Evolutionary conservation across 2,113 vertebrate species (phyloP), one percentile per base, ranked within the genome.

Genomic region (Pipa parva): DNA sequence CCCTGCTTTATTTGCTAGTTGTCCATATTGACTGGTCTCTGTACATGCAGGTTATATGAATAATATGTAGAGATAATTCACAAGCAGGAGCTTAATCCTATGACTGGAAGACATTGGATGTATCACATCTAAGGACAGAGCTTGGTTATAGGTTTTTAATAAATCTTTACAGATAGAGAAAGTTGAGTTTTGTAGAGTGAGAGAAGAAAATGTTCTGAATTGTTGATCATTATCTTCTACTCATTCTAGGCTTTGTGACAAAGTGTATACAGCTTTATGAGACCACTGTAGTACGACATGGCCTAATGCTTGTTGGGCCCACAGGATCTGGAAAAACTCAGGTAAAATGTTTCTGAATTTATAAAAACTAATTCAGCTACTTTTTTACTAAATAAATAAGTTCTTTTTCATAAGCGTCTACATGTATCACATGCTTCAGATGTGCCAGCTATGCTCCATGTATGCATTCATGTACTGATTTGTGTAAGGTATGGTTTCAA

Each of bases 261-360:
- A 95, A 95, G 74, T 93, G 92, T 61, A 92, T 95, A 78, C 95
- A 97, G 72, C 86, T 98, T 4, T 97, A 93, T 1, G 92, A 97
- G 81, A 94, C 92, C 68, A 93, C 88, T 0, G 89, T 92, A 67
- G 92, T 97, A 61, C 85, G 87, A 51, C 94, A 95, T 0, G 93
- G 95, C 48, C 80, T 98, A 66, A 97, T 97, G 93, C 80, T 97
- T 27, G 92, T 97, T 3, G 93, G 95, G 46, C 91, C 92, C 7
- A 74, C 92, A 1, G 94, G 93, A 72, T 95, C 95, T 2, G 94
- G 93, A 28, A 98, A 97, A 80, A 95, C 92, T 25, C 92, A 88
- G 58, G 94, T 97, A 77, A 76, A 79, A 18, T 4, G 18, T 7
- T 5, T 42, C 17, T 42, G 39, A 15, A 4, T 42, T 42, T 11